Evolutionary conservation across 2,797 vertebrate species (phyloP).

Genomic region (Hephaestus fuliginosus): DNA sequence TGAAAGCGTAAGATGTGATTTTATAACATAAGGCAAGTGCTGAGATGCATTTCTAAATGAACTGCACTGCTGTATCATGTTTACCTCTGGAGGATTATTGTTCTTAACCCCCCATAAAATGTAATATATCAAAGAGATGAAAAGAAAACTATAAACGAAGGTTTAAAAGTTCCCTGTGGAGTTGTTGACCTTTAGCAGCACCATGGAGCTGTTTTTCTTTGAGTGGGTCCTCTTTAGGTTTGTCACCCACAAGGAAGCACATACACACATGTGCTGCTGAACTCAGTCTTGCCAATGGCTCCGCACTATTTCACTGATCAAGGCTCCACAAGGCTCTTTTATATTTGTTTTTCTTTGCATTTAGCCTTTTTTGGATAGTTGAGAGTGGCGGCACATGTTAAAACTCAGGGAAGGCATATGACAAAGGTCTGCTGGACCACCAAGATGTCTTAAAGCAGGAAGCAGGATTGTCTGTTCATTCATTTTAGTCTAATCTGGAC

Average conservation of each 20-base stretch:
- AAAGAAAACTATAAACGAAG: neutral
- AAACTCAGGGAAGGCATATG: neutral
- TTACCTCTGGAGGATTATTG: too few relatives aligned
- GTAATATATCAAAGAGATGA: neutral
- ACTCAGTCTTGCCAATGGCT: neutral
- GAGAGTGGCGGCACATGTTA: neutral
- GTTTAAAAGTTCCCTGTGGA: neutral
- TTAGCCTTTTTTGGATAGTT: conserved; percentile 6
- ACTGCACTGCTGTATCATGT: neutral
- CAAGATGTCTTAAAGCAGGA: neutral
- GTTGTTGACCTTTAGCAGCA: neutral
- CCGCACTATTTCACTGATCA: neutral
- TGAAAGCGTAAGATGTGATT: neutral
- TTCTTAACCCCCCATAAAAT: neutral
- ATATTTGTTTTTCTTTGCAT: neutral
- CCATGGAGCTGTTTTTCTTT: neutral
- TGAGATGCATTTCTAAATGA: neutral
- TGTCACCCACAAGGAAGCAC: neutral
- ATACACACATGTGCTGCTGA: neutral
- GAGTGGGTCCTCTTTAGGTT: neutral
- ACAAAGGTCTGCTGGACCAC: neutral
- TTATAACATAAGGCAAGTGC: neutral
- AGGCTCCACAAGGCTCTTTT: neutral
- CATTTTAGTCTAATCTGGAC: neutral
- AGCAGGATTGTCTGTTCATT: neutral